Base-by-base conservation (phyloP, 2,888 invertebrate species). In the Hypomecis punctinalis region DNA sequence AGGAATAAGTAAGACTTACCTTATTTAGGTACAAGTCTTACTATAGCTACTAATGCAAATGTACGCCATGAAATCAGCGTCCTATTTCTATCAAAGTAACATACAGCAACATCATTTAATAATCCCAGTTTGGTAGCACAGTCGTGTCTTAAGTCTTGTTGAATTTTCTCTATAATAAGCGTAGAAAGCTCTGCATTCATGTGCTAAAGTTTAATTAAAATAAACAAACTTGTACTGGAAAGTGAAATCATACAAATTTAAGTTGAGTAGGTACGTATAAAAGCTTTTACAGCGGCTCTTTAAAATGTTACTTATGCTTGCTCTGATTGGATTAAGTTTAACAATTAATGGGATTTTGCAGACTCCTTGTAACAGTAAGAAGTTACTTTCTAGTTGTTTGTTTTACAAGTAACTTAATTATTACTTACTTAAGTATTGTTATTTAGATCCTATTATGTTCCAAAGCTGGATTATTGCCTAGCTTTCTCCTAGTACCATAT, bases 121-220 rank as follows among this genome's bases (percentile, higher is more conserved):
- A 67, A 71, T 74, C 80, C 81, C 48, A 71, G 72, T 78, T 79
- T 78, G 80, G 78, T 76, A 73, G 72, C 48, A 49, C 66, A 68
- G 64, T 73, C 71, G 74, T 67, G 74, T 70, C 67, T 63, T 42
- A 61, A 47, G 67, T 65, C 72, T 73, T 69, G 72, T 73, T 72
- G 69, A 72, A 65, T 72, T 73, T 73, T 67, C 70, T 71, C 58
- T 66, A 66, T 70, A 66, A 66, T 67, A 70, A 69, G 65, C 54
- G 63, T 72, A 71, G 76, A 76, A 77, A 77, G 76, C 60, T 49
- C 9, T 1, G 42, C 48, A 61, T 59, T 66, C 48, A 66, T 61
- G 43, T 40, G 39, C 39, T 48, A 35, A 56, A 49, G 45, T 66
- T 61, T 52, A 67, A 63, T 67, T 67, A 61, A 57, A 64, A 46